These are phyloP conservation scores for Andinoacara biseriatus DNA, from an alignment of 2,113 vertebrate species.

Conservation along the genomic window DNA sequence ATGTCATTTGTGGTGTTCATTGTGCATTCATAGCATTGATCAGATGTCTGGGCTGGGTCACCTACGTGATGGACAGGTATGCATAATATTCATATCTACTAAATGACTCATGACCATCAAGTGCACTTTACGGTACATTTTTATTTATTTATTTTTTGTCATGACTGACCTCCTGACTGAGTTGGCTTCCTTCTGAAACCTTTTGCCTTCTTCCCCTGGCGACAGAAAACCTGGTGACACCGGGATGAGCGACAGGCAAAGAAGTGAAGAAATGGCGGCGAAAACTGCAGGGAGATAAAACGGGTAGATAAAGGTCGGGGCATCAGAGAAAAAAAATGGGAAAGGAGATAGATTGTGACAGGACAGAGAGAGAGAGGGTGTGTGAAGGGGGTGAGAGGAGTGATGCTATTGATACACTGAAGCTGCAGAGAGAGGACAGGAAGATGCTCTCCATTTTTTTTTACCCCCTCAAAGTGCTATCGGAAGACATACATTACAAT, in stretches of 20 bases:
- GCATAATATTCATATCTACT: background rate
- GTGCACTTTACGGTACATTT: background rate
- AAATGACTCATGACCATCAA: slow-evolving; percentile 56
- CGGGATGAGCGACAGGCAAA: slow-evolving; percentile 65
- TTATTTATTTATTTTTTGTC: slow-evolving; percentile 12
- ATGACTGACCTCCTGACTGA: slow-evolving; percentile 46
- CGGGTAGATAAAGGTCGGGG: slow-evolving; percentile 70
- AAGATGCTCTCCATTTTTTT: slow-evolving; percentile 47
- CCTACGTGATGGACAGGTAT: slow-evolving; percentile 36
- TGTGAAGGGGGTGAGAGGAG: slow-evolving; percentile 38
- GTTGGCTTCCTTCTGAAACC: slow-evolving; percentile 10
- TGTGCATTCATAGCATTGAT: slow-evolving; percentile 23
- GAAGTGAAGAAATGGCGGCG: slow-evolving; percentile 64
- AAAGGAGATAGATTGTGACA: slow-evolving; percentile 67
- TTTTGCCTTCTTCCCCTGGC: slow-evolving; percentile 41
- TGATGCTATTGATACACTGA: slow-evolving; percentile 70
- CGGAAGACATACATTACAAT: slow-evolving; percentile 67
- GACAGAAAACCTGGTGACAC: slow-evolving; percentile 77
- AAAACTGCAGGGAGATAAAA: slow-evolving; percentile 70
- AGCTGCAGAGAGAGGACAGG: slow-evolving; percentile 54
- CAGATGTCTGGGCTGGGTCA: slow-evolving; percentile 20
- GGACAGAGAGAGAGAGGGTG: slow-evolving; percentile 34
- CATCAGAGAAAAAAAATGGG: slow-evolving; percentile 60
- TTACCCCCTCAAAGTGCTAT: slow-evolving; percentile 48
- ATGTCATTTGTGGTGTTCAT: slow-evolving; percentile 50